Base-by-base conservation (phyloP, 2,888 invertebrate species). In the Drosophila ezoana region DNA sequence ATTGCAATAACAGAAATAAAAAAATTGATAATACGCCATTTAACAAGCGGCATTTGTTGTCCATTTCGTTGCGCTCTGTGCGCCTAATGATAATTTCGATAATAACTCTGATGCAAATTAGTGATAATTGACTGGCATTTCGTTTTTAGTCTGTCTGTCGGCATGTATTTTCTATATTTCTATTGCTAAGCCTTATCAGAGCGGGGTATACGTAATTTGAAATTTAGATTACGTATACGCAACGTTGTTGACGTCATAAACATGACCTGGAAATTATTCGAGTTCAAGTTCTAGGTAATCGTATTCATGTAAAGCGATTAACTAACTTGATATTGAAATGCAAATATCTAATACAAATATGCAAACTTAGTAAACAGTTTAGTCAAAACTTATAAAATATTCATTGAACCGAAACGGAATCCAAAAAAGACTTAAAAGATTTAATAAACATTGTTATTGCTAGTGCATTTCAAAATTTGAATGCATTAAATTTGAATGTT, bases 51-150 rank as follows among this genome's bases (percentile, higher is more conserved):
- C 54, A 70, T 70, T 73, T 56, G 58, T 11, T 62, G 58, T 53
- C 23, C 57, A 64, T 48, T 47, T 67, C 53, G 38, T 43, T 67
- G 56, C 58, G 48, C 52, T 62, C 23, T 16, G n/a, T 43, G 58
- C 32, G 49, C 48, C 58, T 66, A 61, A 70, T 73, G 77, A 87
- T 80, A 74, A 87, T 82, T 77, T 73, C 72, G 76, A 67, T 81
- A 89, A 87, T 89, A 75, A 66, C 71, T 73, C 58, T 61, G 81
- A 76, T 84, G 87, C 68, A 80, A 89, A 89, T 89, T 81, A 79
- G 77, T 75, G 85, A 79, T 86, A 86, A 86, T 89, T 89, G 79
- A 33, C 58, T n/a, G 47, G 47, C 52, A 62, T 56, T 67, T 48
- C 61, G 59, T 44, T 68, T 28, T 44, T 60, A 49, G 67, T 49